These are phyloP conservation scores for Acleris sparsana DNA, from an alignment of 2,888 invertebrate genomes.

Conservation along the genomic window DNA sequence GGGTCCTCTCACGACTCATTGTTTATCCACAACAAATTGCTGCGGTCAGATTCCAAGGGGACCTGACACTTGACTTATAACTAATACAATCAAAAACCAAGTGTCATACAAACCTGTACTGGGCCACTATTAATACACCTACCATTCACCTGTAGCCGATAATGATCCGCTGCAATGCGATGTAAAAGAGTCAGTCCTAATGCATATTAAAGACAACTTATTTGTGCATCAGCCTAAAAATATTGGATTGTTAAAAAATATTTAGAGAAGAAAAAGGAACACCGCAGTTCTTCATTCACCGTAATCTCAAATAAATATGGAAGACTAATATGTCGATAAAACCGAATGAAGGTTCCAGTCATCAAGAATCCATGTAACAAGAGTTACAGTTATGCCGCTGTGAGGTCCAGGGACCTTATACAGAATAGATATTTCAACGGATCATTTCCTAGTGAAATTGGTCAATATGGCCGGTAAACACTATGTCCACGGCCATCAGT, in stretches of 20 bases:
- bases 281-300: no score
- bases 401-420: constrained; percentile 49
- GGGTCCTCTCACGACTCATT: constrained; percentile 74
- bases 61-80: constrained; percentile 56
- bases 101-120: no score
- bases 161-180: no score
- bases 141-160: no score
- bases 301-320: not conserved
- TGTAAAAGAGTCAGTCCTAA: no score
- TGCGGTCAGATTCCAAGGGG: constrained; percentile 65
- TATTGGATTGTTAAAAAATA: no score
- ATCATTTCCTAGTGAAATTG: constrained; percentile 48
- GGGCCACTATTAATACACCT: not conserved
- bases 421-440: constrained; percentile 48
- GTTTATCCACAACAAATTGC: constrained; percentile 77
- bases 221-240: no score
- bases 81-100: constrained; percentile 7
- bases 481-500: constrained; percentile 53
- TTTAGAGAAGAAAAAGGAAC: no score
- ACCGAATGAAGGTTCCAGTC: constrained; percentile 45
- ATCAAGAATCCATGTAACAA: constrained; percentile 46
- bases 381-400: constrained; percentile 55
- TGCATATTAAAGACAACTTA: no score
- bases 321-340: not conserved
- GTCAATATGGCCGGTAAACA: constrained; percentile 39